Evolutionary conservation across 2,888 invertebrate genomes (phyloP).

Genomic region (Rhagonycha lutea): DNA sequence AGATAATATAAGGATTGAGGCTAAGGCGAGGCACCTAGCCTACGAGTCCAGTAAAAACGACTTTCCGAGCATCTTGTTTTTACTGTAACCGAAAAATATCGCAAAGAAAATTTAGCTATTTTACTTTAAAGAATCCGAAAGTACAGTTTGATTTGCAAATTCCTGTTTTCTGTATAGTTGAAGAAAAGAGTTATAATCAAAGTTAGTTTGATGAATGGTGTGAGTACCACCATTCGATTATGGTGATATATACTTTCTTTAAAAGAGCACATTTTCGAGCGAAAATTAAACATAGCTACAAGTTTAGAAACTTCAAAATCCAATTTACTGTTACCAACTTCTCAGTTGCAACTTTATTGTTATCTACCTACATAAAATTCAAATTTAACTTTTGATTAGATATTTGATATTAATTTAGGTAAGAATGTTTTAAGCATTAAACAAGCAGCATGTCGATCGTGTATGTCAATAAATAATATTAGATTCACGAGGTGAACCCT

Average conservation of each 20-base stretch:
- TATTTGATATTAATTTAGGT: not conserved
- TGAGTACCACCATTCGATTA: not conserved
- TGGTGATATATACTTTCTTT: not conserved
- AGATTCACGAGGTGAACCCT: not conserved
- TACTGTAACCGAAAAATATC: no score
- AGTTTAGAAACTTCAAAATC: not conserved
- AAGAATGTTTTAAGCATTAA: not conserved
- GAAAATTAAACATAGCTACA: not conserved
- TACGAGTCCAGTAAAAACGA: no score
- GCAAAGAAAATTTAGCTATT: no score
- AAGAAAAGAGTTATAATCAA: no score
- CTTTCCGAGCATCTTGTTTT: no score
- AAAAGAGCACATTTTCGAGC: not conserved
- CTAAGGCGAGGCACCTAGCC: no score
- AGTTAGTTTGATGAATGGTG: no score
- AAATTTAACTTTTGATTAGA: not conserved
- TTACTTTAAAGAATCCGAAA: no score
- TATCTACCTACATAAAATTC: not conserved
- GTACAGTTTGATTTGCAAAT: no score
- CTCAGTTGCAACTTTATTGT: not conserved
- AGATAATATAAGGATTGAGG: no score
- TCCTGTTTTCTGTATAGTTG: no score
- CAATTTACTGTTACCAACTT: not conserved
- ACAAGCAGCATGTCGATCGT: not conserved
- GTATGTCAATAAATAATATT: not conserved